phyloP scores from a whole-genome alignment of 2,797 vertebrate genomes.

The Nyctalus aviator region DNA sequence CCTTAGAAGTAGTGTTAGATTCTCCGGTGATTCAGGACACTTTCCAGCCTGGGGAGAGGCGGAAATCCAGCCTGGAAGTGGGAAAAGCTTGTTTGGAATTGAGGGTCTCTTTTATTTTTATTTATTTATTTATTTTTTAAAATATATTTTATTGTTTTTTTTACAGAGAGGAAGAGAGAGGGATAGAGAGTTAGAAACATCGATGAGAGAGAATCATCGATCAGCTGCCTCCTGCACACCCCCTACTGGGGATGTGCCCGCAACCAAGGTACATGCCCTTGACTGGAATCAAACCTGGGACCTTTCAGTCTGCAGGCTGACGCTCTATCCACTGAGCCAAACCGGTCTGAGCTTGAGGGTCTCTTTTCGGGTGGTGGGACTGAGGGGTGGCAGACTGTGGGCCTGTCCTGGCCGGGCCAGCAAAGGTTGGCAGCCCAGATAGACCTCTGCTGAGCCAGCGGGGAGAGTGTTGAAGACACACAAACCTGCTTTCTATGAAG shows the following conservation, averaged over 20 bases:
- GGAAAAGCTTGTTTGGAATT: not conserved
- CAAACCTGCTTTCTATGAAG: not conserved
- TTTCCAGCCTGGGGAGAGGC: not conserved
- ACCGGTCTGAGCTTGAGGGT: not conserved
- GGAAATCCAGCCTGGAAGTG: conserved; percentile 62
- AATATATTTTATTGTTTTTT: no score
- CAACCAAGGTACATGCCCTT: no score
- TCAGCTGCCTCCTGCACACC: no score
- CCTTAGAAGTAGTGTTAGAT: conserved; percentile 79
- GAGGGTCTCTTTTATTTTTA: not conserved
- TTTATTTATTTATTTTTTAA: no score
- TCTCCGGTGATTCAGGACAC: conserved; percentile 60
- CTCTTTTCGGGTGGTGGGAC: accelerated
- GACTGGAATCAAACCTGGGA: no score
- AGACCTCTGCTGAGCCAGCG: not conserved
- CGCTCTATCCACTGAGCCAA: no score
- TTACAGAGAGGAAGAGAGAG: no score
- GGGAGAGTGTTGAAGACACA: no score
- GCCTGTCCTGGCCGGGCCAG: not conserved
- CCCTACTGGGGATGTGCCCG: no score
- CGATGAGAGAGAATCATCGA: no score
- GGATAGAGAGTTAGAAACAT: no score
- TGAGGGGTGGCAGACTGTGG: not conserved
- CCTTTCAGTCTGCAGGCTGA: no score
- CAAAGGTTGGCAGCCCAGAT: not conserved